Evolutionary conservation across 2,797 vertebrate genomes (phyloP), one percentile per base, ranked within the genome.

Genomic region (Sebastiscus tertius): DNA sequence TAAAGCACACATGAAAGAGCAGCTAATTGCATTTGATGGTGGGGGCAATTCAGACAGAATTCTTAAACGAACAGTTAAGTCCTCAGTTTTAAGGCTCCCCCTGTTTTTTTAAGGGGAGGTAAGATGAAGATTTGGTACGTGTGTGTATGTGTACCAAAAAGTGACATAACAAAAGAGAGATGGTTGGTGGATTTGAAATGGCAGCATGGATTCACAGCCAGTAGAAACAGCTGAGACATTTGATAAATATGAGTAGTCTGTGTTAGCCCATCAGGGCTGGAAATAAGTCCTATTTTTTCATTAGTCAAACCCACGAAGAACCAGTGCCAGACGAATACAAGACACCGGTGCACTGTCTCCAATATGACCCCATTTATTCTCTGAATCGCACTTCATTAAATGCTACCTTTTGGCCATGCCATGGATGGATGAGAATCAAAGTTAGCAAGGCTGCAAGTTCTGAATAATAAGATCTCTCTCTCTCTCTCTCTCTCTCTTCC

Each of bases 21-120:
- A 95, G 96, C 97, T 99, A 99, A 99, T 99, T 98, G 98, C 98
- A 96, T 99, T 99, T 98, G 97, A 98, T 98, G 97, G 97, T 95
- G 95, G 96, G 96, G 92, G 89, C 96, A 98, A 98, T 98, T 99
- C 98, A 98, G 97, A 97, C 95, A 95, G 96, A 97, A 97, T 97
- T 92, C 97, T 97, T 97, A 98, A 97, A 98, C 95, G 96, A 98
- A 96, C 93, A 94, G 96, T 96, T 96, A 97, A 97, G 95, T 88
- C 95, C 94, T 95, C 95, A 95, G 96, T 97, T 97, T 93, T 97
- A 96, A 96, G 96, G 95, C 96, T 74, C 96, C 96, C 96, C 95
- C 94, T 0, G 5, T 55, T 76, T 69, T 49, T 81, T 80, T 79
- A 31, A 66, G 74, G 42, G 55, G 60, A 81, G 58, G 67, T 73